Evolutionary conservation across 92 coral and sea anemone genomes (phyloP).

Genomic region (Heteractis magnifica): DNA sequence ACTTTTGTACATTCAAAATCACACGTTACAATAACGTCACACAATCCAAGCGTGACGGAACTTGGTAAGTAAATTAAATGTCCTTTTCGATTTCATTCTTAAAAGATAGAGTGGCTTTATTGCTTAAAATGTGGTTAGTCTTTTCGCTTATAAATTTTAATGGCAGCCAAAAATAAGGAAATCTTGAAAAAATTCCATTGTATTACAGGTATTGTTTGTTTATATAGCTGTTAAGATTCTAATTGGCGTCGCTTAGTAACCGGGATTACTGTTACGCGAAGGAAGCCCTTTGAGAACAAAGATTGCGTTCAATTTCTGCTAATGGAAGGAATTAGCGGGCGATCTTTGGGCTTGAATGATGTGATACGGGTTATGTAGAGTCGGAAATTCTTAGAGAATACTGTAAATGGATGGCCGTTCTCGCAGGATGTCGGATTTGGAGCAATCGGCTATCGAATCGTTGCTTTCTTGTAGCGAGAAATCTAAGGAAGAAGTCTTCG

Average conservation of each 20-base stretch:
- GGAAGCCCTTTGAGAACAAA: constrained; percentile 14
- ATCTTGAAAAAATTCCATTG: not conserved
- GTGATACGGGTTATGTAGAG: constrained; percentile 14
- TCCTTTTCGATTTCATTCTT: too few species aligned
- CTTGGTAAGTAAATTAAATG: too few species aligned
- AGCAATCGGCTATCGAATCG: constrained; percentile 44
- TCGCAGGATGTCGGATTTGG: not conserved
- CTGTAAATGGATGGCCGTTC: constrained; percentile 17
- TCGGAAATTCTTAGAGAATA: not conserved
- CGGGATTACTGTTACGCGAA: constrained; percentile 7
- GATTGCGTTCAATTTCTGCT: not conserved
- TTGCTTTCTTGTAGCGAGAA: constrained; percentile 55
- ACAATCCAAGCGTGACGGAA: too few species aligned
- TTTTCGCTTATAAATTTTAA: too few species aligned
- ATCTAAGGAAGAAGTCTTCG: constrained; percentile 32
- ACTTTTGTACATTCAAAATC: too few species aligned
- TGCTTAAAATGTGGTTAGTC: too few species aligned
- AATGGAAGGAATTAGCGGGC: constrained; percentile 4
- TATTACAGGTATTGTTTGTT: not conserved
- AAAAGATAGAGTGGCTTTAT: too few species aligned
- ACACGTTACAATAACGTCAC: too few species aligned
- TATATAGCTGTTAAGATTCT: constrained; percentile 8
- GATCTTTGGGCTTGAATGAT: not conserved
- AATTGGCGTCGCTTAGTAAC: constrained; percentile 30
- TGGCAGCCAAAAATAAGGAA: not conserved